phyloP scores from a whole-genome alignment of 2,888 invertebrate genomes.

The Drosophila lutescens region DNA sequence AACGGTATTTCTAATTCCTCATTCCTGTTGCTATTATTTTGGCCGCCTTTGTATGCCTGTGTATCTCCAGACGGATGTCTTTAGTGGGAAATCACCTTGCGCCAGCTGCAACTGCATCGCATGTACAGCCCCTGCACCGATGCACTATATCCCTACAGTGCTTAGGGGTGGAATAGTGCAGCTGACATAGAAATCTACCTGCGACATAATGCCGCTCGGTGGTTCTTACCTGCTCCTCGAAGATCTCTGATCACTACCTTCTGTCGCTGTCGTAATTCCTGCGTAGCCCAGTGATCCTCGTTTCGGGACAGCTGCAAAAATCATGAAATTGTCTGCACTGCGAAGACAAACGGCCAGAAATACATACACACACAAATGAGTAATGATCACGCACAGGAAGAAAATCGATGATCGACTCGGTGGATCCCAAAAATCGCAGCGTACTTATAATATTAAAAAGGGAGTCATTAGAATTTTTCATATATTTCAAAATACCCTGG shows the following conservation, averaged over 20 bases:
- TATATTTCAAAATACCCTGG: no score
- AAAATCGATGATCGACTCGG: constrained; percentile 21
- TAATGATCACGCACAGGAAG: constrained; percentile 33
- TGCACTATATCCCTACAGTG: constrained; percentile 30
- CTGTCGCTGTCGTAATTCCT: constrained; percentile 69
- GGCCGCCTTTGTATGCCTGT: constrained; percentile 6
- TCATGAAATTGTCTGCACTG: constrained; percentile 42
- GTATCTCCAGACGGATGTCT: constrained; percentile 25
- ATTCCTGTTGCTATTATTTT: constrained; percentile 10
- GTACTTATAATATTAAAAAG: not conserved
- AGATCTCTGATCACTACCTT: constrained; percentile 47
- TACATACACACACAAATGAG: constrained; percentile 2
- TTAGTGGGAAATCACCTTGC: constrained; percentile 75
- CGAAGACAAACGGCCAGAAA: constrained; percentile 14
- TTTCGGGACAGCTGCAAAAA: constrained; percentile 49
- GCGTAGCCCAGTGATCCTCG: constrained; percentile 72
- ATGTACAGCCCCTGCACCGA: constrained; percentile 42
- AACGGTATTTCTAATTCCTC: not conserved
- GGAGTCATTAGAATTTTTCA: no score
- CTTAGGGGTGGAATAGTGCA: constrained; percentile 49
- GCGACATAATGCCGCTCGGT: constrained; percentile 43
- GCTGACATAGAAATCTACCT: constrained; percentile 65
- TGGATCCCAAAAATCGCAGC: not conserved
- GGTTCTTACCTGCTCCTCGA: constrained; percentile 44
- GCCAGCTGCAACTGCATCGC: constrained; percentile 70